A percentile compares a stretch with the other conserved stretches of the same genome.
Conservation (phyloP, 92 coral and sea anemone genomes). For the Zoanthus solanderi region DNA sequence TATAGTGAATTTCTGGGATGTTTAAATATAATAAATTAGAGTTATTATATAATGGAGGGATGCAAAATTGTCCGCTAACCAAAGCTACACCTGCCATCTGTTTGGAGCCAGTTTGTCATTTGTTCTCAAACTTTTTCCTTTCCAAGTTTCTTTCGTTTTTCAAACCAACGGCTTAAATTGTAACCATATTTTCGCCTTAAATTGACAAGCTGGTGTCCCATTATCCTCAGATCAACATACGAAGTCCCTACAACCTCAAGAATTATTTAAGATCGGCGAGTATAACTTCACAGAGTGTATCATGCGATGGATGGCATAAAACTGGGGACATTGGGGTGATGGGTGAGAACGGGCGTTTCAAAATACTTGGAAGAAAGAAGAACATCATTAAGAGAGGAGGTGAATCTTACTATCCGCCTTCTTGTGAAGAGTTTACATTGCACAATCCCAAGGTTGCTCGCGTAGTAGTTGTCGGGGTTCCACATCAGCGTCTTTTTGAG, state of each 20-base stretch:
- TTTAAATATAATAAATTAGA: too few relatives aligned
- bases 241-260: background rate
- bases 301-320: conserved; percentile 2
- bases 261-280: background rate
- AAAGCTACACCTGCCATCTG: too few relatives aligned
- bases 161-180: too few relatives aligned
- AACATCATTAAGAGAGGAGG: background rate
- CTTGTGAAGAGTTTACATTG: background rate
- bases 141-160: too few relatives aligned
- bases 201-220: background rate
- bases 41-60: too few relatives aligned
- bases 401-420: background rate
- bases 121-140: too few relatives aligned
- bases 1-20: too few relatives aligned
- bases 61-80: too few relatives aligned
- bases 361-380: background rate
- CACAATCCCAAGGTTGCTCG: background rate
- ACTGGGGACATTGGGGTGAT: conserved; percentile 6
- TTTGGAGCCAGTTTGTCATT: too few relatives aligned
- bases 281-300: background rate
- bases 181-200: too few relatives aligned
- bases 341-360: conserved; percentile 8
- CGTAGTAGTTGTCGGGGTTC: conserved; percentile 16
- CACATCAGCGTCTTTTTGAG: conserved; percentile 27
- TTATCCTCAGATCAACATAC: background rate